Conservation (phyloP, 2,113 vertebrate species). For the human (Homo sapiens) region DNA sequence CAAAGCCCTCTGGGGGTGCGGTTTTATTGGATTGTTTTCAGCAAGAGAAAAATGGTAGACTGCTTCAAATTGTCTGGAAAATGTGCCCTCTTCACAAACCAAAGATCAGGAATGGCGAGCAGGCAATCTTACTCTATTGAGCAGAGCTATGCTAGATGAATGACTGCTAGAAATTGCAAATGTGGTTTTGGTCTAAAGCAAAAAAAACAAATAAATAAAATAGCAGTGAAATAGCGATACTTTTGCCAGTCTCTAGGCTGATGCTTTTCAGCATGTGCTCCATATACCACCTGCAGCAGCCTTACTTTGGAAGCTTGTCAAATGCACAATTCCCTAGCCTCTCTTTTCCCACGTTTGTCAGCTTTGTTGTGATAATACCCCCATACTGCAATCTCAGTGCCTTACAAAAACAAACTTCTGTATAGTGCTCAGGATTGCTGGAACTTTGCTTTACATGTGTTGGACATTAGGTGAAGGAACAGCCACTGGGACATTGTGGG, state of each 20-base stretch:
- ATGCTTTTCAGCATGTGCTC: not conserved
- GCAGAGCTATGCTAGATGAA: not conserved
- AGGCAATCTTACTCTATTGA: not conserved
- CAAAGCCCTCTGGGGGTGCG: not conserved
- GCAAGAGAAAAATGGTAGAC: slow-evolving; percentile 11
- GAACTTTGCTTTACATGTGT: not conserved
- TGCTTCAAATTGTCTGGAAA: slow-evolving; percentile 36
- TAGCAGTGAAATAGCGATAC: not conserved
- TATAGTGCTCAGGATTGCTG: not conserved
- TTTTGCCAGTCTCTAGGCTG: not conserved
- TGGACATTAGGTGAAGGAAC: not conserved
- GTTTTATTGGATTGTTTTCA: slow-evolving; percentile 41
- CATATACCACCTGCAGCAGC: not conserved
- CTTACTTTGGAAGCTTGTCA: not conserved
- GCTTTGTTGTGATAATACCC: not conserved
- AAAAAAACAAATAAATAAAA: not conserved
- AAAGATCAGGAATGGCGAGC: not conserved
- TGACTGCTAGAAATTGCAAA: not conserved
- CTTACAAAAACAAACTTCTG: not conserved
- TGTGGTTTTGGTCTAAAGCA: not conserved
- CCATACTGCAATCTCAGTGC: not conserved
- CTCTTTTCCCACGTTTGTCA: not conserved
- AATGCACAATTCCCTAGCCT: not conserved
- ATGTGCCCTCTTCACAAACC: not conserved
- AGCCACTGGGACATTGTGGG: not conserved